Evolutionary conservation across 2,888 invertebrate species (phyloP).

Genomic region (Elgonia sp.): DNA sequence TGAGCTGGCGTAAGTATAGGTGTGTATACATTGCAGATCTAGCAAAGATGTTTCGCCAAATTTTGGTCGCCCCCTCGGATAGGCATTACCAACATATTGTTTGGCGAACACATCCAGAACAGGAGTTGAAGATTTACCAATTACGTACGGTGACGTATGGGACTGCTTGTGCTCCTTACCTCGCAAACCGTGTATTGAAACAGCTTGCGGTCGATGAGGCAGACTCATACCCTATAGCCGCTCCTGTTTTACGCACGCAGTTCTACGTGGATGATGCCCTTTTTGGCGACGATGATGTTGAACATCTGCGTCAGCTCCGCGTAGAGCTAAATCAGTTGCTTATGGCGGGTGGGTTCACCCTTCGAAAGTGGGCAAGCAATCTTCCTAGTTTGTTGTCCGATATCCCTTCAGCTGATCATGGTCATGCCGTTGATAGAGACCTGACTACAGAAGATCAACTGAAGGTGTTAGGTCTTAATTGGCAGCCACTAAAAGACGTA

Average conservation of each 20-base stretch:
- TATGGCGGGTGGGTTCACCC: slow-evolving; percentile 37
- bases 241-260: neutral
- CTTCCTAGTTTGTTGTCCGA: too few relatives aligned
- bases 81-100: too few relatives aligned
- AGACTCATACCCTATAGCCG: neutral
- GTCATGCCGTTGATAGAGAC: too few relatives aligned
- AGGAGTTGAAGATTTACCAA: too few relatives aligned
- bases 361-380: slow-evolving; percentile 37
- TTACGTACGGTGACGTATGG: slow-evolving; percentile 27
- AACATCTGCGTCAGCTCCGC: neutral
- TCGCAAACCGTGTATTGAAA: neutral
- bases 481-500: neutral
- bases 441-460: neutral
- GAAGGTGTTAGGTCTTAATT: neutral
- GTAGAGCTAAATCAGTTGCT: neutral
- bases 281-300: slow-evolving; percentile 7
- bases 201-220: slow-evolving; percentile 9
- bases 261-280: slow-evolving; percentile 34
- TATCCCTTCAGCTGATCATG: too few relatives aligned
- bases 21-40: too few relatives aligned
- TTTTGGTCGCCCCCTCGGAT: too few relatives aligned
- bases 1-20: too few relatives aligned
- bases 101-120: too few relatives aligned
- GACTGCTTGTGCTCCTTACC: slow-evolving; percentile 18
- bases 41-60: too few relatives aligned